Percentiles rank a stretch among this genome's conserved stretches.
phyloP scores from a whole-genome alignment of 2,888 invertebrate genomes.

The Electrophaes corylata region DNA sequence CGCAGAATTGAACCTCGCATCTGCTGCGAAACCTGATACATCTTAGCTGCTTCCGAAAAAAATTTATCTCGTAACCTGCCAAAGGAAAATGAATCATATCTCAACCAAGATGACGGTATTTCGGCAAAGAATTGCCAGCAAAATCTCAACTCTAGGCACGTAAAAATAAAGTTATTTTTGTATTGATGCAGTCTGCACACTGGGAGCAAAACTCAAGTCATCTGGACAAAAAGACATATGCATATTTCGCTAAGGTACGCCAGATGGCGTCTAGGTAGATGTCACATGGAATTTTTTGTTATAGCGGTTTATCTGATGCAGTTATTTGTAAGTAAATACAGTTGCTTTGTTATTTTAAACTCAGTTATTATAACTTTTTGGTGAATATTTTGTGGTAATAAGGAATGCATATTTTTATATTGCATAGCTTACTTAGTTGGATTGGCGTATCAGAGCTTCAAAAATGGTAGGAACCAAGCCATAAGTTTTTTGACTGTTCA shows the following conservation, averaged over 20 bases:
- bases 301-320: constrained; percentile 65
- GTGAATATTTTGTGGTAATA: no score
- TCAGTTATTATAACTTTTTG: no score
- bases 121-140: not conserved
- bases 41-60: constrained; percentile 71
- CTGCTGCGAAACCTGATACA: constrained; percentile 80
- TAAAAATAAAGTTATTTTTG: constrained; percentile 17
- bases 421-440: no score
- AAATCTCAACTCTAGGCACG: constrained; percentile 29
- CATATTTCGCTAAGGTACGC: constrained; percentile 67
- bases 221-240: constrained; percentile 74
- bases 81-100: constrained; percentile 47
- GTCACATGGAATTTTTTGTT: constrained; percentile 58
- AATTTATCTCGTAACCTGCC: constrained; percentile 42
- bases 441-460: no score
- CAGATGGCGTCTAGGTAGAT: constrained; percentile 71
- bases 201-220: constrained; percentile 56
- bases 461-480: no score
- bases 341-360: constrained; percentile 30
- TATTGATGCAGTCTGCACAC: constrained; percentile 32
- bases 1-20: constrained; percentile 65
- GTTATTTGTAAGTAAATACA: constrained; percentile 49
- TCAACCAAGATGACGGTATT: not conserved
- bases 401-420: no score
- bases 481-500: no score